A percentile compares a stretch with the other conserved stretches of the same genome.
Conservation (phyloP, 1,140 invertebrate genomes). For the Cardiocondyla obscurior region DNA sequence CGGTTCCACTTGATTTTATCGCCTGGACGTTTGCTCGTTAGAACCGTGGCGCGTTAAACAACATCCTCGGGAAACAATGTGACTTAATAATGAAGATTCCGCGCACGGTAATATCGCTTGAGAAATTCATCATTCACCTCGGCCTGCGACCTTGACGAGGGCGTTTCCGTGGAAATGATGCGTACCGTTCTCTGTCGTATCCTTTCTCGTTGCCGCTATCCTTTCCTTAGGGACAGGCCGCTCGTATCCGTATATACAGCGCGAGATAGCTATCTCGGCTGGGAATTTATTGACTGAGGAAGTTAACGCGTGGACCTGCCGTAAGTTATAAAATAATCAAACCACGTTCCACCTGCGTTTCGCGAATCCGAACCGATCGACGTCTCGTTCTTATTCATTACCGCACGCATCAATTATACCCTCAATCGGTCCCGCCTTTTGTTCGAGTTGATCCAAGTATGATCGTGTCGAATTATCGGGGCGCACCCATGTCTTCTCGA, state of each 20-base stretch:
- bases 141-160: constrained; percentile 58
- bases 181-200: constrained; percentile 8
- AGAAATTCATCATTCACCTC: constrained; percentile 47
- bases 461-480: constrained; percentile 13
- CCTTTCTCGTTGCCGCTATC: constrained; percentile 31
- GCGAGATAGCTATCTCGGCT: constrained; percentile 42
- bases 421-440: constrained; percentile 42
- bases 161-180: constrained; percentile 54
- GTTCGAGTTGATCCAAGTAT: constrained; percentile 45
- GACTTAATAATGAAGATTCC: constrained; percentile 44
- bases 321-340: constrained; percentile 53
- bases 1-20: constrained; percentile 35
- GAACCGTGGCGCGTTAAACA: constrained; percentile 3
- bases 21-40: constrained; percentile 1
- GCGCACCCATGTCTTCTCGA: not conserved
- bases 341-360: constrained; percentile 12
- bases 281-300: constrained; percentile 62
- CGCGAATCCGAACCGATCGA: constrained; percentile 14
- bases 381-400: constrained; percentile 10
- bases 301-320: constrained; percentile 52
- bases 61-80: constrained; percentile 53
- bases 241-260: constrained; percentile 16
- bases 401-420: constrained; percentile 9
- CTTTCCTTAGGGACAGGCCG: constrained; percentile 30
- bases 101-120: constrained; percentile 12